Evolutionary conservation across 1,140 invertebrate genomes (phyloP).

Genomic region (Achroia grisella): DNA sequence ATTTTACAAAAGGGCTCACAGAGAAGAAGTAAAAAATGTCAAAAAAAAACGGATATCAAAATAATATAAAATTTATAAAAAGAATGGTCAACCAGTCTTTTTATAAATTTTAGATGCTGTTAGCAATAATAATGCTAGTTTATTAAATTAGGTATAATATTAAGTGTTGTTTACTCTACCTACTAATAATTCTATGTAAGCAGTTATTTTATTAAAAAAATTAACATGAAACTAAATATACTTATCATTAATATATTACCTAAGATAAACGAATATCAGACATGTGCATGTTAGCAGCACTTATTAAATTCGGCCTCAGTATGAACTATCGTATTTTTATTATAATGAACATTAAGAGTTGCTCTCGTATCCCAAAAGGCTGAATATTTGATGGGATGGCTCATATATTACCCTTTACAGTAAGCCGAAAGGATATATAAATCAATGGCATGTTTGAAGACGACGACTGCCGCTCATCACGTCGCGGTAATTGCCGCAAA

Average conservation of each 20-base stretch:
- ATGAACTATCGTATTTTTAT: conserved; percentile 67
- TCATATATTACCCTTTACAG: conserved; percentile 62
- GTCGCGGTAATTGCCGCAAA: conserved; percentile 65
- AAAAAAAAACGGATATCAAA: no score
- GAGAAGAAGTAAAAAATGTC: no score
- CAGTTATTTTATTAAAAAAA: neutral
- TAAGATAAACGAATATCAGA: no score
- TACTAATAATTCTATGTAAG: no score
- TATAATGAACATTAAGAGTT: conserved; percentile 57
- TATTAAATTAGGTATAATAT: no score
- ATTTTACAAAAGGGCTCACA: no score
- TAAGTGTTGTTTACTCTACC: no score
- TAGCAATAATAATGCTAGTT: no score
- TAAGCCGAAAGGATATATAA: conserved; percentile 52
- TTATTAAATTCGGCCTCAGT: conserved; percentile 11
- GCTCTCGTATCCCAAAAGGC: conserved; percentile 45
- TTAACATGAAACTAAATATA: neutral
- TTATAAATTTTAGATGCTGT: no score
- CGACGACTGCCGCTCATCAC: conserved; percentile 46
- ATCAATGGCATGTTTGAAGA: conserved; percentile 60
- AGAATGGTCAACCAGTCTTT: no score
- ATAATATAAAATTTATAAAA: no score
- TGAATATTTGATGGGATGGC: conserved; percentile 58
- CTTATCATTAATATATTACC: neutral
- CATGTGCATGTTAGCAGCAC: no score